Evolutionary conservation across 1,140 invertebrate genomes (phyloP).

Genomic region (Sarcophaga peregrina): DNA sequence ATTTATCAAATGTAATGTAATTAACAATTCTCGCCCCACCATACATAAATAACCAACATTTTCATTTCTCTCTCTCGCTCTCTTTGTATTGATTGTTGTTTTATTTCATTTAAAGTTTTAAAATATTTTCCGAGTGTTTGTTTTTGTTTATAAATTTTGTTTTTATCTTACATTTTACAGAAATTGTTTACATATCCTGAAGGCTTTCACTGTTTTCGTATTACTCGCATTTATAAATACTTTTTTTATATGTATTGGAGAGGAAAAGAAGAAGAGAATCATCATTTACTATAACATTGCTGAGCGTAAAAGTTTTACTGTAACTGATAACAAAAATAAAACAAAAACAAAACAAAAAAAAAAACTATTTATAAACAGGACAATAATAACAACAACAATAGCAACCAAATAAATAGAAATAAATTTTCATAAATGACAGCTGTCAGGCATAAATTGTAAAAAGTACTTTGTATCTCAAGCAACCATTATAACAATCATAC

Average conservation of each 20-base stretch:
- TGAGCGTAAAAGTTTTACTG: background rate
- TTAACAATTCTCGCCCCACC: too few relatives aligned
- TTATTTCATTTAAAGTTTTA: background rate
- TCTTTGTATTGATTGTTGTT: too few relatives aligned
- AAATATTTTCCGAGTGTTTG: background rate
- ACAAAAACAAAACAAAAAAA: background rate
- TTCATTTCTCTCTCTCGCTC: background rate
- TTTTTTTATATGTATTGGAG: too few relatives aligned
- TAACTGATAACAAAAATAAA: slow-evolving; percentile 22
- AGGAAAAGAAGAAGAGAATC: too few relatives aligned
- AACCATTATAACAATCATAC: background rate
- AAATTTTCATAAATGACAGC: slow-evolving; percentile 44
- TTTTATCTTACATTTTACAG: slow-evolving; percentile 36
- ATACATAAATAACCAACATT: background rate
- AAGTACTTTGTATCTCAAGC: background rate
- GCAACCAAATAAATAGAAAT: slow-evolving; percentile 47
- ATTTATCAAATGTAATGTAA: too few relatives aligned
- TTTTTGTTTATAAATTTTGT: background rate
- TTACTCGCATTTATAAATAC: too few relatives aligned
- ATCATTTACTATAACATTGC: background rate
- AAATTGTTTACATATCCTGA: slow-evolving; percentile 45
- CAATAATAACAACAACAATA: slow-evolving; percentile 24
- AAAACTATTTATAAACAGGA: slow-evolving; percentile 1
- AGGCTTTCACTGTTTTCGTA: background rate
- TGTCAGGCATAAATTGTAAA: slow-evolving; percentile 39